Evolutionary conservation across 2,113 vertebrate genomes (phyloP).

Genomic region (Antechinus flavipes): DNA sequence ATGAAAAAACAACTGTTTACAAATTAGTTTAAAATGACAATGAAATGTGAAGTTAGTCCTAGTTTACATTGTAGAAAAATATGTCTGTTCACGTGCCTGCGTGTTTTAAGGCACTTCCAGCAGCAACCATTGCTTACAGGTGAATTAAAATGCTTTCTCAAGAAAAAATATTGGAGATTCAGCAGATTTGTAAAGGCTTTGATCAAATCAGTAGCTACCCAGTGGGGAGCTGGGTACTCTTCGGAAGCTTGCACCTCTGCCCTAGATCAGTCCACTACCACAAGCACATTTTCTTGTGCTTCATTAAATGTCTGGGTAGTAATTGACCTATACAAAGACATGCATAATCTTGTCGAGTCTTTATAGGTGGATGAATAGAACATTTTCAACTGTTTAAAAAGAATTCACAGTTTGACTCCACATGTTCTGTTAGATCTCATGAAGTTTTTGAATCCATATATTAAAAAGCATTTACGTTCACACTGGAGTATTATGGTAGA

Average conservation of each 20-base stretch:
- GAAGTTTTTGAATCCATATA: constrained; percentile 60
- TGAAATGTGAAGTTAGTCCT: constrained; percentile 87
- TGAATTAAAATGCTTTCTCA: constrained; percentile 72
- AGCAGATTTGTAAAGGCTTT: constrained; percentile 13
- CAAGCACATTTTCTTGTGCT: constrained; percentile 39
- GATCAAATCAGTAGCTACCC: constrained; percentile 37
- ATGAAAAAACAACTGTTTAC: constrained; percentile 79
- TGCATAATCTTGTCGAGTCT: constrained; percentile 61
- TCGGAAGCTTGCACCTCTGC: constrained; percentile 14
- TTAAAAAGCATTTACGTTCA: constrained; percentile 57
- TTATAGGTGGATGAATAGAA: constrained; percentile 75
- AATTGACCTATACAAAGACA: constrained; percentile 62
- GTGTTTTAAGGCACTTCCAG: constrained; percentile 77
- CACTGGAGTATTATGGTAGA: constrained; percentile 56
- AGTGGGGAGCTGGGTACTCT: constrained; percentile 10
- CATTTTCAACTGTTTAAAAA: constrained; percentile 67
- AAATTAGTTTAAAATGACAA: constrained; percentile 78
- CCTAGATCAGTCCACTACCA: not conserved
- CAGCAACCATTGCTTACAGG: constrained; percentile 67
- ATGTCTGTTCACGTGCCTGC: constrained; percentile 78
- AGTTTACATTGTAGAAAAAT: constrained; percentile 84
- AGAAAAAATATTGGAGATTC: constrained; percentile 61
- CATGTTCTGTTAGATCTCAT: constrained; percentile 60
- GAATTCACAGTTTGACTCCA: constrained; percentile 62
- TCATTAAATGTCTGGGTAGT: constrained; percentile 40